phyloP scores from a whole-genome alignment of 2,113 vertebrate genomes.

The Maccullochella peelii region DNA sequence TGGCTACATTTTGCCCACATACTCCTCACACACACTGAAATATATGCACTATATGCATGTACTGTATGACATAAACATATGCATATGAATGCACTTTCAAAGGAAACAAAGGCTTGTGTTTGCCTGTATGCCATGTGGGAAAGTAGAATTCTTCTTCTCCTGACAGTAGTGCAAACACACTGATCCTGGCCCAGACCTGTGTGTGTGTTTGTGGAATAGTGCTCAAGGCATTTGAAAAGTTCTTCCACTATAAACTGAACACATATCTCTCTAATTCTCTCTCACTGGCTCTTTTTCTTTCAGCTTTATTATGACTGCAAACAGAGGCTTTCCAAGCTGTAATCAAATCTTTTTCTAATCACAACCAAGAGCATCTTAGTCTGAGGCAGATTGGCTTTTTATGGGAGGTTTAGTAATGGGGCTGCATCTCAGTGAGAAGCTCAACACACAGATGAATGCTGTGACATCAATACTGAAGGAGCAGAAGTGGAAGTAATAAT shows the following conservation, averaged over 20 bases:
- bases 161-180: background rate
- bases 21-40: background rate
- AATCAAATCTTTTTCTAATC: conserved; percentile 42
- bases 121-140: background rate
- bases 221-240: background rate
- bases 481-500: background rate
- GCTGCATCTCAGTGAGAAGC: background rate
- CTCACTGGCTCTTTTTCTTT: conserved; percentile 9
- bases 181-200: background rate
- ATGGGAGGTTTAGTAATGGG: background rate
- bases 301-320: conserved; percentile 33
- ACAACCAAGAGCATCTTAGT: conserved; percentile 15
- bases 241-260: conserved; percentile 7
- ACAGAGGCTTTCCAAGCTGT: conserved; percentile 19
- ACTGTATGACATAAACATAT: background rate
- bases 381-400: conserved; percentile 4
- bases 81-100: background rate
- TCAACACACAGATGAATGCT: background rate
- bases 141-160: background rate
- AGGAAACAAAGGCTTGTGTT: background rate
- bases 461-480: background rate
- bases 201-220: background rate
- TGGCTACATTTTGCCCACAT: background rate
- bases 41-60: background rate
- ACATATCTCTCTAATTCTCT: background rate